Evolutionary conservation across 2,113 vertebrate genomes (phyloP).

Genomic region (Myanophis thanlyinensis): DNA sequence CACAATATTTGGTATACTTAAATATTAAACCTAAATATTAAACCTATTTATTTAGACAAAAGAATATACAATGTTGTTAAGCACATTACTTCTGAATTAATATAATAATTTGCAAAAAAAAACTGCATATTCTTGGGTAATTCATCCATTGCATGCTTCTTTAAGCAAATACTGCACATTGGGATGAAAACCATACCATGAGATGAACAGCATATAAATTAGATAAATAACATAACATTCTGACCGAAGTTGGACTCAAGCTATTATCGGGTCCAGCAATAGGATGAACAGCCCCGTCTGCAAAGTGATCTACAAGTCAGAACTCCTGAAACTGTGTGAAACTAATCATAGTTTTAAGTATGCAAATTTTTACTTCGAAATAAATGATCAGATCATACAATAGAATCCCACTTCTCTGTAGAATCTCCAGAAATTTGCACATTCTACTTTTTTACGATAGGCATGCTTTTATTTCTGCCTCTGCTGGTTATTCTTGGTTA

Average conservation of each 20-base stretch:
- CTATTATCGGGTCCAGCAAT: neutral
- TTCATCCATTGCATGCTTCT: neutral
- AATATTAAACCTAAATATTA: neutral
- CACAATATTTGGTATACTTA: neutral
- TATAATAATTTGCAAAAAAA: neutral
- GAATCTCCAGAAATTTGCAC: neutral
- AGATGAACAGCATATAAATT: neutral
- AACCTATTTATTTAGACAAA: neutral
- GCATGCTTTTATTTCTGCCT: neutral
- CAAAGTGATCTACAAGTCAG: neutral
- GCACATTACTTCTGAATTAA: neutral
- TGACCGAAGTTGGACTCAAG: neutral
- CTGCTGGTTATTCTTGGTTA: neutral
- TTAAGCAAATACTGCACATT: neutral
- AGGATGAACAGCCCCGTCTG: neutral
- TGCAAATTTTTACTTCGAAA: slow-evolving; percentile 3
- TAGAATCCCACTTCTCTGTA: slow-evolving; percentile 40
- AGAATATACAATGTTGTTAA: neutral
- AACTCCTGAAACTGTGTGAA: neutral
- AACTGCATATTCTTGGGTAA: neutral
- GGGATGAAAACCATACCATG: neutral
- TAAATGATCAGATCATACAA: slow-evolving; percentile 22
- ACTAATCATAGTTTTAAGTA: slow-evolving; percentile 36
- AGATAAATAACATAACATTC: neutral
- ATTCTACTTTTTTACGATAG: neutral